phyloP scores from a whole-genome alignment of 2,113 vertebrate genomes.

The Misgurnus anguillicaudatus region DNA sequence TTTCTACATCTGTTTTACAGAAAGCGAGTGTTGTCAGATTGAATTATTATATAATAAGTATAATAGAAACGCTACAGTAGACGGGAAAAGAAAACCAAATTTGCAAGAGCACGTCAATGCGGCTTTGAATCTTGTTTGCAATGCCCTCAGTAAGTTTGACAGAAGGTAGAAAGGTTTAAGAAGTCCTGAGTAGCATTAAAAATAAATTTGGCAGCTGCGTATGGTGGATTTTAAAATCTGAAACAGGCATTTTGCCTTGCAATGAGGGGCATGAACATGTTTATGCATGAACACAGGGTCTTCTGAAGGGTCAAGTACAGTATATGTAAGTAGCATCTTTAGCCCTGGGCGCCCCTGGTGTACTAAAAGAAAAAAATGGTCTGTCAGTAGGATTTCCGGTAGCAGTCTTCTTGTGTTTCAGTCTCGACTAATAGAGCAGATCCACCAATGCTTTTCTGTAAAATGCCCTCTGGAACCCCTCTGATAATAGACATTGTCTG shows the following conservation, averaged over 20 bases:
- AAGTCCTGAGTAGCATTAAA: constrained; percentile 11
- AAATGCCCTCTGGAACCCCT: constrained; percentile 26
- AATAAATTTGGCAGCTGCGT: constrained; percentile 12
- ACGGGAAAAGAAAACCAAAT: not conserved
- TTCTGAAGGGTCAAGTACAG: not conserved
- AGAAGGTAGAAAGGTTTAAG: not conserved
- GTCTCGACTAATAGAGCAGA: constrained; percentile 19
- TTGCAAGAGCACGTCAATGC: not conserved
- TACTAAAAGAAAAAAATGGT: not conserved
- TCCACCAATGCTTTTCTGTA: constrained; percentile 32
- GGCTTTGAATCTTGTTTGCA: not conserved
- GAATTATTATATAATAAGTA: not conserved
- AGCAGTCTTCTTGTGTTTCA: constrained; percentile 37
- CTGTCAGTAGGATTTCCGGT: constrained; percentile 19
- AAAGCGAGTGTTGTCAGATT: not conserved
- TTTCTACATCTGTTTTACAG: constrained; percentile 1
- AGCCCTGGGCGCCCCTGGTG: not conserved
- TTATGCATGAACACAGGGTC: constrained; percentile 43
- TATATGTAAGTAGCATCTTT: constrained; percentile 31
- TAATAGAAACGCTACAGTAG: not conserved
- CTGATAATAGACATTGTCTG: constrained; percentile 38
- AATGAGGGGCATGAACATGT: constrained; percentile 32
- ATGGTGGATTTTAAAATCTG: not conserved
- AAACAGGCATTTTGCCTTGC: not conserved
- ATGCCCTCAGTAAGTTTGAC: not conserved